A percentile compares a stretch with the other conserved stretches of the same genome.
These are phyloP conservation scores for Alligator sinensis DNA, from an alignment of 2,113 vertebrate species.

Conservation along the genomic window DNA sequence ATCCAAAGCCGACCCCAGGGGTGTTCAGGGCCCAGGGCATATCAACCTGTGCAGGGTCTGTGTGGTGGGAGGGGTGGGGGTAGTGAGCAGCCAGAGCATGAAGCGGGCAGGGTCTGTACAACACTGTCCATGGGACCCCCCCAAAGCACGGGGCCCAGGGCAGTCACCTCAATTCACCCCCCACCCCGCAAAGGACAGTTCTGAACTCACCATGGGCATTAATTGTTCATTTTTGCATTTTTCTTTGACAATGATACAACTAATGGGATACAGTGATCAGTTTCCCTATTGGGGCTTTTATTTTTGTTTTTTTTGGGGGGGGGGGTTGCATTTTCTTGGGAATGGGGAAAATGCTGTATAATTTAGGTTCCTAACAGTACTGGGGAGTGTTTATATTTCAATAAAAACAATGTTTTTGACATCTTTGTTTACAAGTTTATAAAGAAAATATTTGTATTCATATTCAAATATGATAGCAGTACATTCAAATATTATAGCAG, in stretches of 20 bases:
- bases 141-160: no score
- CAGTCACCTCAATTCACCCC: no score
- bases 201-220: not conserved
- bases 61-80: no score
- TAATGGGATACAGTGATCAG: not conserved
- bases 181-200: no score
- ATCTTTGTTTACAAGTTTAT: not conserved
- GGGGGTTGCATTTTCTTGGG: not conserved
- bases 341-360: not conserved
- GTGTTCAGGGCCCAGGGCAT: no score
- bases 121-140: no score
- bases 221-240: not conserved
- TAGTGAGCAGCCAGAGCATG: no score
- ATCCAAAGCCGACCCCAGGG: no score
- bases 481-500: no score
- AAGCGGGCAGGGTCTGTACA: no score
- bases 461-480: not conserved
- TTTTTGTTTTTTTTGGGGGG: not conserved
- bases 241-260: not conserved
- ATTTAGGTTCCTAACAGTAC: not conserved
- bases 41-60: no score
- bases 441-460: not conserved
- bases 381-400: not conserved
- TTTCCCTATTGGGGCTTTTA: not conserved
- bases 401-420: not conserved